These are phyloP conservation scores for Conomelus anceps DNA, from an alignment of 2,888 invertebrate genomes.

Conservation along the genomic window DNA sequence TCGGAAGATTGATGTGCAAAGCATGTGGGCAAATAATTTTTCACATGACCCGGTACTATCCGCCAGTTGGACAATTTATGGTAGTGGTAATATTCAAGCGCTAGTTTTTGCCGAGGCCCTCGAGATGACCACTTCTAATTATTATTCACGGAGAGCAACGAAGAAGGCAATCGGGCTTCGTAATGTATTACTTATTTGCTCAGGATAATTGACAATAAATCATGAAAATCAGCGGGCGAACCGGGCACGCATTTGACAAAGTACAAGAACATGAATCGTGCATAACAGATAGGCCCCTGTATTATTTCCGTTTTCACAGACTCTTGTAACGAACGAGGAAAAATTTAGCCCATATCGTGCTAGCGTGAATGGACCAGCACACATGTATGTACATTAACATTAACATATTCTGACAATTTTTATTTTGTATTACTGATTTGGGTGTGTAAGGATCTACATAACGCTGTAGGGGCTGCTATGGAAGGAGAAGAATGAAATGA, in stretches of 20 bases:
- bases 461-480: background rate
- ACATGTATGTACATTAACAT: background rate
- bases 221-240: background rate
- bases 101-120: background rate
- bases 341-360: background rate
- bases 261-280: background rate
- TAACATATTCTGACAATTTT: background rate
- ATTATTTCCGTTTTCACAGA: background rate
- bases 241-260: background rate
- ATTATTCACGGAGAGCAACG: background rate
- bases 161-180: background rate
- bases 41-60: background rate
- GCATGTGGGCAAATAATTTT: background rate
- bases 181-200: background rate
- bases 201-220: background rate
- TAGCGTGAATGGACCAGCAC: background rate
- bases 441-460: background rate
- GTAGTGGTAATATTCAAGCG: background rate
- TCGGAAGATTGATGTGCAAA: background rate
- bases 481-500: background rate
- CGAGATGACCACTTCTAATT: background rate
- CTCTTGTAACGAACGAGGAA: background rate
- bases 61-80: background rate
- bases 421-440: background rate
- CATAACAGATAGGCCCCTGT: background rate